Conservation (phyloP, 2,113 vertebrate genomes). For the Tachuris rubrigastra region DNA sequence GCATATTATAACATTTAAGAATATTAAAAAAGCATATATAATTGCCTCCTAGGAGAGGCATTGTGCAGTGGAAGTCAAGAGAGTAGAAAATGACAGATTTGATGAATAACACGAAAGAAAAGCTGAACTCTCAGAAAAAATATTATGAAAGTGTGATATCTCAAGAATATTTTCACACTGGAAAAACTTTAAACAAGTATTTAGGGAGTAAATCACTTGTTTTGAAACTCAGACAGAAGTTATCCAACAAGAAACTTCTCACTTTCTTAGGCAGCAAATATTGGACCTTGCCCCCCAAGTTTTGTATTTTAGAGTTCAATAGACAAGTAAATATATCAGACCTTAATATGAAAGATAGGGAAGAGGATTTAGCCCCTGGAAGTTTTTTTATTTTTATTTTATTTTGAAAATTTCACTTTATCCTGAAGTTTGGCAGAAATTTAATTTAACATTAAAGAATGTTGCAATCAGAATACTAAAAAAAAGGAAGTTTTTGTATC, state of each 20-base stretch:
- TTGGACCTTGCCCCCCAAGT: not conserved
- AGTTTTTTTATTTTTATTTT: not conserved
- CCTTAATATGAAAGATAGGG: not conserved
- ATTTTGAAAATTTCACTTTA: not conserved
- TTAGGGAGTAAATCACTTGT: not conserved
- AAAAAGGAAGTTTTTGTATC: not conserved
- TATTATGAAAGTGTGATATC: not conserved
- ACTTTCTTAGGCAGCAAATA: not conserved
- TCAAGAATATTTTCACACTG: not conserved
- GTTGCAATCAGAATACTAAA: not conserved
- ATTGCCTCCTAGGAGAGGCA: slow-evolving; percentile 40
- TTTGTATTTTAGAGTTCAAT: not conserved
- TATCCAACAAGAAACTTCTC: not conserved
- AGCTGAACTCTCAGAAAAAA: not conserved
- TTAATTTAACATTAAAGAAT: not conserved
- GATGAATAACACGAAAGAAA: not conserved
- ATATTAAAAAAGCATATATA: not conserved
- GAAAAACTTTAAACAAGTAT: not conserved
- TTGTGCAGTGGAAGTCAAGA: not conserved
- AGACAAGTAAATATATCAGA: not conserved
- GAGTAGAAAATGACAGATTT: not conserved
- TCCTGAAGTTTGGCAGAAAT: not conserved
- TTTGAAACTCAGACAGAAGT: not conserved
- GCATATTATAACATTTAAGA: slow-evolving; percentile 5
- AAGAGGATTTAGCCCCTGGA: not conserved